Evolutionary conservation across 35 echinoderm and acorn worm species (phyloP).

Genomic region (Acanthaster planci): DNA sequence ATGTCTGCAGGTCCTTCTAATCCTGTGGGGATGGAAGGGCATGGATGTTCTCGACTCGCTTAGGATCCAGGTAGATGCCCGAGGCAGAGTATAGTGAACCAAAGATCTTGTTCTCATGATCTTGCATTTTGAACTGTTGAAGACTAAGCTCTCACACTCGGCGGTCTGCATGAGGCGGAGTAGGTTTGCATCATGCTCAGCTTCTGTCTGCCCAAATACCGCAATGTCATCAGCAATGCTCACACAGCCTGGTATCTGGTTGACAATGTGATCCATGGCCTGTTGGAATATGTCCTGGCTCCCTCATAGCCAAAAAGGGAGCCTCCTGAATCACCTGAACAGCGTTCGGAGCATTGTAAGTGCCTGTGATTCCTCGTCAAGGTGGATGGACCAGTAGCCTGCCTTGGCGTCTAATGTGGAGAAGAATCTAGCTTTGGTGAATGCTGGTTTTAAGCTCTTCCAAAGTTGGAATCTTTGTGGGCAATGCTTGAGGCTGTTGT

Average conservation of each 20-base stretch:
- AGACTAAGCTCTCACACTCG: conserved; percentile 19
- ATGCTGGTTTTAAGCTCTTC: conserved; percentile 36
- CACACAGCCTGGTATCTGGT: background rate
- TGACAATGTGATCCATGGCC: conserved; percentile 49
- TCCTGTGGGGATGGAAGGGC: conserved; percentile 30
- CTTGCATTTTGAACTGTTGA: conserved; percentile 18
- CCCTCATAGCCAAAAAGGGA: conserved; percentile 47
- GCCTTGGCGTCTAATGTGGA: conserved; percentile 49
- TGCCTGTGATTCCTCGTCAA: conserved; percentile 30
- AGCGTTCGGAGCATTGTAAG: conserved; percentile 55
- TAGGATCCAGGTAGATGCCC: conserved; percentile 35
- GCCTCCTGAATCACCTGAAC: conserved; percentile 25
- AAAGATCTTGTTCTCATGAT: conserved; percentile 28
- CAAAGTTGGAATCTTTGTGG: conserved; percentile 38
- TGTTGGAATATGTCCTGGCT: conserved; percentile 62
- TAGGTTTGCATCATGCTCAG: conserved; percentile 36
- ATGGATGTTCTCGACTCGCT: conserved; percentile 18
- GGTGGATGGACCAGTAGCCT: conserved; percentile 51
- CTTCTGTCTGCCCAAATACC: conserved; percentile 30
- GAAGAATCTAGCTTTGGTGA: conserved; percentile 53
- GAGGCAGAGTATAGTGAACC: background rate
- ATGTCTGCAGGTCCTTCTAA: conserved; percentile 40
- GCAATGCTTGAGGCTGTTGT: conserved; percentile 31
- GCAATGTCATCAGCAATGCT: conserved; percentile 54
- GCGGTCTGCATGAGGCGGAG: background rate